Percentiles rank a stretch among this genome's conserved stretches.
Conservation (phyloP, 35 echinoderm and acorn worm species). For the Strongylocentrotus purpuratus region DNA sequence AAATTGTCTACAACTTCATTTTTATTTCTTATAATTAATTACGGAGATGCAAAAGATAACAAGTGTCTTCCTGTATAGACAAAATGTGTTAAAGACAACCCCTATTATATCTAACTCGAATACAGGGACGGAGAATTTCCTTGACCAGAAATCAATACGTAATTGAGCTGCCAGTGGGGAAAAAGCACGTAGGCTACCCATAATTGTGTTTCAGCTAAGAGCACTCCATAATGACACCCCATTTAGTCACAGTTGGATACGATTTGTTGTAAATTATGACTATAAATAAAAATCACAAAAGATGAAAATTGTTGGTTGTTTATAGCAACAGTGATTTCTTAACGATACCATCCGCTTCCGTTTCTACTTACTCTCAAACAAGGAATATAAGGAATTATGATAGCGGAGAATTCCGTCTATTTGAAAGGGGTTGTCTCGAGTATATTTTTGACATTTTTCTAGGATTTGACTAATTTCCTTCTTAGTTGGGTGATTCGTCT, state of each 20-base stretch:
- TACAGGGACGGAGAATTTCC: not conserved
- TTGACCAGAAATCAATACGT: not conserved
- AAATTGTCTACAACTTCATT: not conserved
- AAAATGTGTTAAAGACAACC: not conserved
- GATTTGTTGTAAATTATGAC: slow-evolving; percentile 6
- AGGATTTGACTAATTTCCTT: slow-evolving; percentile 12
- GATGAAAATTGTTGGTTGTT: not conserved
- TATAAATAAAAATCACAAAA: slow-evolving; percentile 28
- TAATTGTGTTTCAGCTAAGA: not conserved
- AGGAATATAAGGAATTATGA: not conserved
- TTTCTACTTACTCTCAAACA: not conserved
- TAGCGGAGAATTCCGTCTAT: not conserved
- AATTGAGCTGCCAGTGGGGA: not conserved
- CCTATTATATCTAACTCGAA: not conserved
- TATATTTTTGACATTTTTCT: not conserved
- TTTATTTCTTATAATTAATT: not conserved
- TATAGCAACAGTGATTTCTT: slow-evolving; percentile 2
- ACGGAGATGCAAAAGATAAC: not conserved
- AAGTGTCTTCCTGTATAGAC: not conserved
- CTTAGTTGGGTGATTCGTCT: not conserved
- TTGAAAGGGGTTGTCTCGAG: not conserved
- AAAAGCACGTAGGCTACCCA: not conserved
- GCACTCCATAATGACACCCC: not conserved
- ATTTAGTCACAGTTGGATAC: not conserved
- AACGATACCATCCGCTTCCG: slow-evolving; percentile 1